A percentile compares a stretch with the other conserved stretches of the same genome.
These are phyloP conservation scores for Charadrius vociferus DNA, from an alignment of 2,113 vertebrate species.

Conservation along the genomic window DNA sequence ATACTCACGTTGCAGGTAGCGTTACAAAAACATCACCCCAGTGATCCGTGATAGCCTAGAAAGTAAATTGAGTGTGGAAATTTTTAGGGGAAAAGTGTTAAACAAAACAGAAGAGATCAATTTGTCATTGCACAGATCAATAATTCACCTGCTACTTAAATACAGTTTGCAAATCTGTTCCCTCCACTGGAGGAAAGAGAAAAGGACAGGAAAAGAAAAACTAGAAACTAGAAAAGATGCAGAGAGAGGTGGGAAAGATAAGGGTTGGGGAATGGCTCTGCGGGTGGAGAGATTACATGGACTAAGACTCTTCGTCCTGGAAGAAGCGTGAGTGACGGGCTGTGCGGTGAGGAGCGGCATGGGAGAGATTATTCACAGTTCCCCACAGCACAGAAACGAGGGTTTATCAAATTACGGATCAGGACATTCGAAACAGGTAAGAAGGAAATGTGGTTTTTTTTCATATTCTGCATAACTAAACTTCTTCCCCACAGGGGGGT, in stretches of 20 bases:
- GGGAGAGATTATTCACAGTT: neutral
- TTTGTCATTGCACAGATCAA: conserved; percentile 33
- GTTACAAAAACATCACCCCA: neutral
- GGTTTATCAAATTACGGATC: neutral
- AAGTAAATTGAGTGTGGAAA: conserved; percentile 43
- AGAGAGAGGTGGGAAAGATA: neutral
- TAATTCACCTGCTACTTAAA: conserved; percentile 45
- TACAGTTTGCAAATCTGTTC: conserved; percentile 3
- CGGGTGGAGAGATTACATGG: neutral
- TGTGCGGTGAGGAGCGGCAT: neutral
- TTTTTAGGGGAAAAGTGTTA: conserved; percentile 5
- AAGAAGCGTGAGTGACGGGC: neutral
- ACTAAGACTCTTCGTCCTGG: neutral
- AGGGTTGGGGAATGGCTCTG: neutral
- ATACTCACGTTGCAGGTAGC: fast-evolving
- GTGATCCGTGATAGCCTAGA: neutral
- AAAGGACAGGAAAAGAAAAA: neutral
- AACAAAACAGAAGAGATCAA: conserved; percentile 50
- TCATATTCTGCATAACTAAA: neutral
- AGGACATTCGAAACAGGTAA: neutral
- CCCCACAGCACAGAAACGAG: neutral
- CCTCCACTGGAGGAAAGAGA: neutral
- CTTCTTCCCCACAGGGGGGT: fast-evolving
- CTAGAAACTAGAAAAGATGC: neutral
- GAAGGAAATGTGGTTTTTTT: neutral